These are phyloP conservation scores for Nicator chloris DNA, from an alignment of 2,113 vertebrate genomes.

Conservation along the genomic window DNA sequence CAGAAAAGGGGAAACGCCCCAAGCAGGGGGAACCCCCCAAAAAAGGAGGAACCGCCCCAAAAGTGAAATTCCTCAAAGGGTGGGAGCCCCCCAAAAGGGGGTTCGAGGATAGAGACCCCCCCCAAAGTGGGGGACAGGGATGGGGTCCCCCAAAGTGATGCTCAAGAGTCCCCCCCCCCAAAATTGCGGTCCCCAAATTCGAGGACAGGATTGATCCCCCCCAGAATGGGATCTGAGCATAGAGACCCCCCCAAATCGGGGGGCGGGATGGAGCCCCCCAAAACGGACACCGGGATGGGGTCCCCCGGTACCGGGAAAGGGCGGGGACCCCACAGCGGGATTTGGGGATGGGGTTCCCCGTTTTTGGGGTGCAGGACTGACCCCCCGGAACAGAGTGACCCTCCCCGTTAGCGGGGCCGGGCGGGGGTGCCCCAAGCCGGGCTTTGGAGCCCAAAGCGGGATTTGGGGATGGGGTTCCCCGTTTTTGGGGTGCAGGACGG, in stretches of 20 bases:
- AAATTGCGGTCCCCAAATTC: not conserved
- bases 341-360: too few relatives aligned
- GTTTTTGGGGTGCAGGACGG: not conserved
- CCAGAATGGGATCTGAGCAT: not conserved
- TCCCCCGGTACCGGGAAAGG: not conserved
- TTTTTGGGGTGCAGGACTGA: too few relatives aligned
- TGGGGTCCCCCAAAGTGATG: not conserved
- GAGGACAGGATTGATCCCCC: not conserved
- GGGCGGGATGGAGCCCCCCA: not conserved
- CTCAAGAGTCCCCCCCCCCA: not conserved
- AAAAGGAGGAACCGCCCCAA: not conserved
- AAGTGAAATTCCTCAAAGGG: not conserved
- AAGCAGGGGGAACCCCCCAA: not conserved
- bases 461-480: too few relatives aligned
- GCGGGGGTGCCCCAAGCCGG: not conserved
- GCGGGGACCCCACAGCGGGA: not conserved
- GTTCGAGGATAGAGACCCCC: not conserved
- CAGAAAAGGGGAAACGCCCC: not conserved
- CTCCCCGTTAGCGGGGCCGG: too few relatives aligned
- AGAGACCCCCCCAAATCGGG: not conserved
- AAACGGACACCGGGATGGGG: too few relatives aligned
- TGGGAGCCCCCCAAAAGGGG: not conserved
- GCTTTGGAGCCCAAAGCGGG: not conserved
- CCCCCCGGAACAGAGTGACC: too few relatives aligned
- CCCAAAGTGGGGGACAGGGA: not conserved